Evolutionary conservation across 1,140 invertebrate species (phyloP).

Genomic region (Apis cerana): DNA sequence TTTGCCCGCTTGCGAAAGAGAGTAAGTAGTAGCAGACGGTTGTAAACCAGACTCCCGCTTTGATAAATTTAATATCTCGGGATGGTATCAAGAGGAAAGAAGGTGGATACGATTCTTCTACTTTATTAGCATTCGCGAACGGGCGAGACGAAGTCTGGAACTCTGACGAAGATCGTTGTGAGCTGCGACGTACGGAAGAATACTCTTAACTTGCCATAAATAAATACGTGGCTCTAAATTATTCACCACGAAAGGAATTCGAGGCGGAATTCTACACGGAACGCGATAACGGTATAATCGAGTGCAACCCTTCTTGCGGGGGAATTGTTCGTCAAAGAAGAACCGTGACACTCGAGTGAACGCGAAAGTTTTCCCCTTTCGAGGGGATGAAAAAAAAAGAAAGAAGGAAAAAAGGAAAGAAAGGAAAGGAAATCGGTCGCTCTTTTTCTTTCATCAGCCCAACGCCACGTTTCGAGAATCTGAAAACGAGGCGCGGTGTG

Average conservation of each 20-base stretch:
- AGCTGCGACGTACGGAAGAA: no score
- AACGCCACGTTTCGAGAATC: constrained; percentile 30
- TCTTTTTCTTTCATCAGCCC: constrained; percentile 20
- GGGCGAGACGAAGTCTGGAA: not conserved
- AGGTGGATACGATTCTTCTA: no score
- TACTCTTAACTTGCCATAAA: no score
- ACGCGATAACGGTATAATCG: no score
- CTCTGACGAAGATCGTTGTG: not conserved
- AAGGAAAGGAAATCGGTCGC: constrained; percentile 29
- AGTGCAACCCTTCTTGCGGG: not conserved
- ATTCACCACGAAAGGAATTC: not conserved
- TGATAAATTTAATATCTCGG: not conserved
- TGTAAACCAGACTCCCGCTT: not conserved
- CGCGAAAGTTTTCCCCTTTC: not conserved
- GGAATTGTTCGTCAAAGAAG: not conserved
- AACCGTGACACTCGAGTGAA: not conserved
- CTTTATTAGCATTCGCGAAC: not conserved
- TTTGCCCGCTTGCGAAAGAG: no score
- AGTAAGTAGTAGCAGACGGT: not conserved
- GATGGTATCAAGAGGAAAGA: not conserved
- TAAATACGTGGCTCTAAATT: not conserved
- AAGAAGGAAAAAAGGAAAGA: not conserved
- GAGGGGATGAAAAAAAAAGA: not conserved
- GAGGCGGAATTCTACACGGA: not conserved
- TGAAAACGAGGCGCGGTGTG: constrained; percentile 49